Evolutionary conservation across 2,888 invertebrate species (phyloP).

Genomic region (Ectobius pallidus): DNA sequence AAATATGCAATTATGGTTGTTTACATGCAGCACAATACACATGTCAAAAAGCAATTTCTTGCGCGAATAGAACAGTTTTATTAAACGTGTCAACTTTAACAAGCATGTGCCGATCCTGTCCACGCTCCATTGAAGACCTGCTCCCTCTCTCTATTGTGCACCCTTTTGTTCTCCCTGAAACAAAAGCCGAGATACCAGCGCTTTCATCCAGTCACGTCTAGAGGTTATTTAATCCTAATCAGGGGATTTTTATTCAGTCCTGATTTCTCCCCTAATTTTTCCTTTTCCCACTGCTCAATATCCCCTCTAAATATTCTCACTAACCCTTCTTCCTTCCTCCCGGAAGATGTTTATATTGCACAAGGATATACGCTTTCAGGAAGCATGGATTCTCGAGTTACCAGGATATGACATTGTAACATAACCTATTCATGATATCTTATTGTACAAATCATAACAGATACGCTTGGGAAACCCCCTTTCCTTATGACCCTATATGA

Average conservation of each 20-base stretch:
- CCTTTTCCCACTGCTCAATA: slow-evolving; percentile 2
- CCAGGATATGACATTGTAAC: slow-evolving; percentile 25
- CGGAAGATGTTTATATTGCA: slow-evolving; percentile 28
- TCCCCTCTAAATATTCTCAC: slow-evolving; percentile 2
- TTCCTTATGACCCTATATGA: too few species aligned
- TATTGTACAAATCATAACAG: not conserved
- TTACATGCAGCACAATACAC: too few species aligned
- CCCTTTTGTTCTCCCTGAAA: slow-evolving; percentile 30
- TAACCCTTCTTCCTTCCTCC: slow-evolving; percentile 30
- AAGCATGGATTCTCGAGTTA: slow-evolving; percentile 20
- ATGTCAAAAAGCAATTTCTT: too few species aligned
- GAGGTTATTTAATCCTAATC: slow-evolving; percentile 45
- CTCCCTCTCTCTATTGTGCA: slow-evolving; percentile 6
- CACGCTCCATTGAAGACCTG: not conserved
- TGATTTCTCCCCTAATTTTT: slow-evolving; percentile 4
- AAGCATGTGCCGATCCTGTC: not conserved
- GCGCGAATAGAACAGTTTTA: too few species aligned
- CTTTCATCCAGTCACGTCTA: slow-evolving; percentile 44
- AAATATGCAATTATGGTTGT: too few species aligned
- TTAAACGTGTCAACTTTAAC: too few species aligned
- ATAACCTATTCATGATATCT: not conserved
- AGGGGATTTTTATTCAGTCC: slow-evolving; percentile 23
- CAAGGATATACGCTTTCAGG: slow-evolving; percentile 31
- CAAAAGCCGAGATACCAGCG: slow-evolving; percentile 30
- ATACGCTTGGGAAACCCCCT: not conserved